Evolutionary conservation across 2,113 vertebrate species (phyloP).

Genomic region (Gasterosteus aculeatus): DNA sequence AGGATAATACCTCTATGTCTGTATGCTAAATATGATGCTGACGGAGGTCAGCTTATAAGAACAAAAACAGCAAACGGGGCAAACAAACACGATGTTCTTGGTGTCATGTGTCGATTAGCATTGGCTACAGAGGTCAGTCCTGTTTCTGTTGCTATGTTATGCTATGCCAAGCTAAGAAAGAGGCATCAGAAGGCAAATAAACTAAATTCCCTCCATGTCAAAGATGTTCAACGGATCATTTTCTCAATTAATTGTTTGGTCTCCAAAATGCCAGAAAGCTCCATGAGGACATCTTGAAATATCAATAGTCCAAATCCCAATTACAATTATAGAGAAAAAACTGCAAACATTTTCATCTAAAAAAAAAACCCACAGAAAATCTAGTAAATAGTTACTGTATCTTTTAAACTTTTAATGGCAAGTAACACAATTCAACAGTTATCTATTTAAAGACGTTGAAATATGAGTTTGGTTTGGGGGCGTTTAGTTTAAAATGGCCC

Average conservation of each 20-base stretch:
- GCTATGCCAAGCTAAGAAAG: not conserved
- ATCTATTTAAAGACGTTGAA: not conserved
- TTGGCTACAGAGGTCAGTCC: not conserved
- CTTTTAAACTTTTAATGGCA: not conserved
- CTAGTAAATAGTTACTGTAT: not conserved
- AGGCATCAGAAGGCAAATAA: not conserved
- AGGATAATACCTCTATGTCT: not conserved
- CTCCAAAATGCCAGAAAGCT: not conserved
- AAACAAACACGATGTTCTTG: not conserved
- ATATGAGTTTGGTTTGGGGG: not conserved
- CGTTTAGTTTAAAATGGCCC: constrained; percentile 12
- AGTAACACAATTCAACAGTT: not conserved
- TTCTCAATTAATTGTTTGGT: not conserved
- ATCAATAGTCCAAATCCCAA: not conserved
- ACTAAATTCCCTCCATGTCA: constrained; percentile 1
- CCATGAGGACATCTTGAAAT: not conserved
- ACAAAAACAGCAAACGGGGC: not conserved
- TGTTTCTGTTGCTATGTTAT: constrained; percentile 5
- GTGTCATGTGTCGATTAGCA: not conserved
- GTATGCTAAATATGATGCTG: not conserved
- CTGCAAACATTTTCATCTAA: not conserved
- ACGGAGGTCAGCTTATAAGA: not conserved
- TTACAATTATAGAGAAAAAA: not conserved
- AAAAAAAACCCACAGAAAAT: not conserved
- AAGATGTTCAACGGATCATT: not conserved